Percentiles rank a stretch among this genome's conserved stretches.
These are phyloP conservation scores for Anseranas semipalmata DNA, from an alignment of 2,113 vertebrate species.

Conservation along the genomic window DNA sequence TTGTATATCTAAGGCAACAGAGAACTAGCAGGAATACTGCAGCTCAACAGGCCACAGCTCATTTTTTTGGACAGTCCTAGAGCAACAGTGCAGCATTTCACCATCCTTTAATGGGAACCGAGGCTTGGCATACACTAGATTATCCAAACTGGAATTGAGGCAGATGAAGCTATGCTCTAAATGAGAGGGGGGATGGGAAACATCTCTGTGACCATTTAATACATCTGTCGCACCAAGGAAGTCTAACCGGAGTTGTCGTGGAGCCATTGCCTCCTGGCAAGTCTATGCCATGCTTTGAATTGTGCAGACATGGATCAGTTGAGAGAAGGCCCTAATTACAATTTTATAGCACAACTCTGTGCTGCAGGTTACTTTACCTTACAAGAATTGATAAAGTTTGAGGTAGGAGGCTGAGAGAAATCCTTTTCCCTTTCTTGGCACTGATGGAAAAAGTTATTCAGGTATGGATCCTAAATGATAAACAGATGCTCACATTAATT, in stretches of 20 bases:
- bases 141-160: neutral
- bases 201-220: neutral
- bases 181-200: neutral
- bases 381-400: slow-evolving; percentile 88
- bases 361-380: slow-evolving; percentile 82
- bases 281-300: neutral
- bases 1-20: neutral
- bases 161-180: neutral
- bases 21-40: neutral
- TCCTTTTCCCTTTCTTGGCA: slow-evolving; percentile 95
- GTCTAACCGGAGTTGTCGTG: neutral
- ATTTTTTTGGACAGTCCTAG: neutral
- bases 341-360: rapidly evolving
- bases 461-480: slow-evolving; percentile 87
- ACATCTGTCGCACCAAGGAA: neutral
- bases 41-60: neutral
- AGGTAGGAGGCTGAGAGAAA: slow-evolving; percentile 89
- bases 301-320: neutral
- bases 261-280: neutral
- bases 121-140: neutral
- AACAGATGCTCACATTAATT: neutral
- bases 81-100: neutral
- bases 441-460: slow-evolving; percentile 94
- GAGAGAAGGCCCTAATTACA: neutral
- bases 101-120: neutral